These are phyloP conservation scores for Triplophysa bombifrons DNA, from an alignment of 2,797 vertebrate species.

Conservation along the genomic window DNA sequence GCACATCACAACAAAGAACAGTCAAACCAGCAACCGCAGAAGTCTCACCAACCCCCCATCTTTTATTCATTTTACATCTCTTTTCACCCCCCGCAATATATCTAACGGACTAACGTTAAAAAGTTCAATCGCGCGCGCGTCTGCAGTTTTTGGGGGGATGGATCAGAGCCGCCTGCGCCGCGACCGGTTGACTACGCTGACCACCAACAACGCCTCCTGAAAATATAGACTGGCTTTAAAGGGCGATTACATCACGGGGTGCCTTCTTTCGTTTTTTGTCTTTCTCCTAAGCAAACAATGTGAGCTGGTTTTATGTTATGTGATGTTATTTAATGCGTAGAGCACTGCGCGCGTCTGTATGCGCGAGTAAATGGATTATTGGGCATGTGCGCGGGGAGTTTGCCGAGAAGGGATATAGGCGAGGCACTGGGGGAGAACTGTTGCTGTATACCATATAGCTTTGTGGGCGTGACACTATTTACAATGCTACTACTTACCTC, in stretches of 20 bases:
- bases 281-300: neutral
- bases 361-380: constrained; percentile 16
- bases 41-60: constrained; percentile 70
- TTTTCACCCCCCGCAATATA: constrained; percentile 33
- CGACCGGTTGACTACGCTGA: constrained; percentile 57
- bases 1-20: constrained; percentile 85
- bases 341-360: neutral
- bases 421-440: constrained; percentile 55
- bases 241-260: constrained; percentile 46
- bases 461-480: constrained; percentile 81
- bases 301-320: neutral
- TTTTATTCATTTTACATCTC: constrained; percentile 61
- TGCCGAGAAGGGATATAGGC: constrained; percentile 10
- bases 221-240: constrained; percentile 42
- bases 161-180: neutral
- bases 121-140: constrained; percentile 43
- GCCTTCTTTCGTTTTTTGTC: neutral
- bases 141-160: neutral
- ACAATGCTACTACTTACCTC: constrained; percentile 52
- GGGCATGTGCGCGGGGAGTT: constrained; percentile 5
- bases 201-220: constrained; percentile 44
- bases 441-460: constrained; percentile 65
- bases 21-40: constrained; percentile 74
- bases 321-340: neutral
- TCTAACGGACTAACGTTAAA: constrained; percentile 54